These are phyloP conservation scores for Habropoda laboriosa DNA, from an alignment of 1,140 invertebrate species.

Conservation along the genomic window DNA sequence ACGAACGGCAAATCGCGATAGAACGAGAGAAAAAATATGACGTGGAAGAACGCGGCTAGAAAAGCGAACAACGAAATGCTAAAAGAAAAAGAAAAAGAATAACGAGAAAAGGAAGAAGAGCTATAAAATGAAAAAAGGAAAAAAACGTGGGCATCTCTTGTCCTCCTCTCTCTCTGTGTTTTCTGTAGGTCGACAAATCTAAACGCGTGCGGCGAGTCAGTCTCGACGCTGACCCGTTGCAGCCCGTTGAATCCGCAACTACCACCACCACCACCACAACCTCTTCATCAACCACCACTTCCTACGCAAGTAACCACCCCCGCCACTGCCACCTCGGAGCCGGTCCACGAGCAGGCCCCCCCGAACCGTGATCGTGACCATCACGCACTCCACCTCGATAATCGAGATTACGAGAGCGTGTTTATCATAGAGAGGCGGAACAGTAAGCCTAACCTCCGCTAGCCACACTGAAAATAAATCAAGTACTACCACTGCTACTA, in stretches of 20 bases:
- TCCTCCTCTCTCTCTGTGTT: slow-evolving; percentile 78
- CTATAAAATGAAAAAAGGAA: slow-evolving; percentile 43
- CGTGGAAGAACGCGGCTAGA: slow-evolving; percentile 13
- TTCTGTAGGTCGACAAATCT: slow-evolving; percentile 82
- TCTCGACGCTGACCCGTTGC: slow-evolving; percentile 82
- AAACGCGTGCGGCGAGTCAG: slow-evolving; percentile 82
- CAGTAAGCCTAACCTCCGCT: slow-evolving; percentile 85
- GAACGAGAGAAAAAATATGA: slow-evolving; percentile 1
- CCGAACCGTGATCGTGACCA: slow-evolving; percentile 82
- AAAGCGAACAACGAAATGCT: slow-evolving; percentile 14
- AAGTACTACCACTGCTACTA: slow-evolving; percentile 69
- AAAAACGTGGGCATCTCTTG: slow-evolving; percentile 76
- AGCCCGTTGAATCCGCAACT: slow-evolving; percentile 82
- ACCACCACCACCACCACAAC: slow-evolving; percentile 81
- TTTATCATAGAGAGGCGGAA: slow-evolving; percentile 89
- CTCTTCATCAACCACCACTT: slow-evolving; percentile 82
- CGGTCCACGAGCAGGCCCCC: slow-evolving; percentile 80
- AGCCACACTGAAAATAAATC: slow-evolving; percentile 72
- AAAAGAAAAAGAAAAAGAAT: neutral
- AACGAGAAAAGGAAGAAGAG: neutral
- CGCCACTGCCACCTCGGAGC: slow-evolving; percentile 80
- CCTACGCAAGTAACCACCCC: slow-evolving; percentile 82
- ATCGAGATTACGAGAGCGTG: slow-evolving; percentile 88
- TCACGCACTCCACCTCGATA: slow-evolving; percentile 81
- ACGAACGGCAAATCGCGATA: slow-evolving; percentile 8